These are phyloP conservation scores for Leucosticte australis DNA, from an alignment of 2,113 vertebrate species.

Conservation along the genomic window DNA sequence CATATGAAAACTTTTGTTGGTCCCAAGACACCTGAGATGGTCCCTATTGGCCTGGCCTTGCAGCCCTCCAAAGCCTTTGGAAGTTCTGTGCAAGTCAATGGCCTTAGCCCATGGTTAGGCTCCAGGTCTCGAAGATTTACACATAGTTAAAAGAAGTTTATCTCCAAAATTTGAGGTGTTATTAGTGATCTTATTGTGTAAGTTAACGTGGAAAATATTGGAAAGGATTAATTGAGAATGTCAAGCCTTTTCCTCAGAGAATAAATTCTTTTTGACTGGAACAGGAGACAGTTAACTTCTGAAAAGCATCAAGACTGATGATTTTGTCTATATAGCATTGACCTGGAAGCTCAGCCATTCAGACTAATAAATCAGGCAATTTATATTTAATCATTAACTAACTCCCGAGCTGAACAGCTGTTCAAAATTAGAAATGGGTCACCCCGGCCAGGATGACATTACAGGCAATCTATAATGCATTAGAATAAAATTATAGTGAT, in stretches of 20 bases:
- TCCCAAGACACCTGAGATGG: background rate
- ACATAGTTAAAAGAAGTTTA: background rate
- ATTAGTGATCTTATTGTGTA: background rate
- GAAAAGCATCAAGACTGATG: slow-evolving; percentile 98
- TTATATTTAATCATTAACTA: slow-evolving; percentile 99
- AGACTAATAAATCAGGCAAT: slow-evolving; percentile 99
- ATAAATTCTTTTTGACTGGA: slow-evolving; percentile 86
- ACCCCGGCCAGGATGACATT: slow-evolving; percentile 95
- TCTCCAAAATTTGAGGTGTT: background rate
- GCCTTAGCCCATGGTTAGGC: background rate
- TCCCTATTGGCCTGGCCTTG: background rate
- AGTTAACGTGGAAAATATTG: slow-evolving; percentile 25
- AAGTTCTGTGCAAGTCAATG: background rate
- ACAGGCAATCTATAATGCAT: slow-evolving; percentile 99
- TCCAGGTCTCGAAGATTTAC: background rate
- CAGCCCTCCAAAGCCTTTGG: background rate
- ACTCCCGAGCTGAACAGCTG: slow-evolving; percentile 97
- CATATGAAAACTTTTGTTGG: background rate
- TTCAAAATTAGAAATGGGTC: slow-evolving; percentile 99
- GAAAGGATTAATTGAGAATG: slow-evolving; percentile 74
- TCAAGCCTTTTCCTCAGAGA: slow-evolving; percentile 81
- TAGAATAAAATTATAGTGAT: slow-evolving; percentile 99
- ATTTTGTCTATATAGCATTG: slow-evolving; percentile 98
- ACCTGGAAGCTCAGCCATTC: slow-evolving; percentile 96
- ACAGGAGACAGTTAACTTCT: slow-evolving; percentile 89